Evolutionary conservation across 1,140 invertebrate genomes (phyloP).

Genomic region (Bombus balteatus): DNA sequence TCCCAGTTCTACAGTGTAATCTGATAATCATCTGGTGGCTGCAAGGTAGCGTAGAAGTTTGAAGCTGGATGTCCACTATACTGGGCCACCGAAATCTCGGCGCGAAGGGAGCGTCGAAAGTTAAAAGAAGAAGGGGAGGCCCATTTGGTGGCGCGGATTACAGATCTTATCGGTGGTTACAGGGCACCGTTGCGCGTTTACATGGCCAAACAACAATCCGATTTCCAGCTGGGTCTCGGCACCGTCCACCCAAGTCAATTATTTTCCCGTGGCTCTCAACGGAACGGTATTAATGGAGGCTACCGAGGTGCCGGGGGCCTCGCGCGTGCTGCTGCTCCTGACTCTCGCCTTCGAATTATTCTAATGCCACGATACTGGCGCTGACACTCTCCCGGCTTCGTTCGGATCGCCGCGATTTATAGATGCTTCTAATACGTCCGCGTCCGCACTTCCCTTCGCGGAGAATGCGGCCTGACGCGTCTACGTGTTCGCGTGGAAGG

Average conservation of each 20-base stretch:
- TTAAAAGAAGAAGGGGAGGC: background rate
- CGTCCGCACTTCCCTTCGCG: constrained; percentile 7
- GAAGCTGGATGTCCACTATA: constrained; percentile 26
- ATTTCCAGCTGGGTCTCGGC: constrained; percentile 28
- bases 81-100: constrained; percentile 26
- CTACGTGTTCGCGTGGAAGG: constrained; percentile 17
- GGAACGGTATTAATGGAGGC: constrained; percentile 63
- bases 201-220: constrained; percentile 44
- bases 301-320: constrained; percentile 50
- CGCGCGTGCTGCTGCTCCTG: constrained; percentile 10
- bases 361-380: constrained; percentile 54
- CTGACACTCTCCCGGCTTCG: constrained; percentile 18
- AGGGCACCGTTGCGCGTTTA: constrained; percentile 39
- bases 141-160: constrained; percentile 46
- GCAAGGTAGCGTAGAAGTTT: background rate
- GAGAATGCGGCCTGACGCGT: constrained; percentile 20
- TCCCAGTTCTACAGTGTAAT: too few species aligned
- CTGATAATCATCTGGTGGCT: too few species aligned
- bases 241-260: constrained; percentile 45
- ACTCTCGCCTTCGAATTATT: constrained; percentile 59
- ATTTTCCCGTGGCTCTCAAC: constrained; percentile 30
- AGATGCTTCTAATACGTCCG: constrained; percentile 17
- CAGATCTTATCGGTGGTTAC: constrained; percentile 61
- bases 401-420: constrained; percentile 4
- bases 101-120: constrained; percentile 38